Percentiles rank a stretch among this genome's conserved stretches.
These are phyloP conservation scores for Bilobella aurantiaca DNA, from an alignment of 1,140 invertebrate species.

Conservation along the genomic window DNA sequence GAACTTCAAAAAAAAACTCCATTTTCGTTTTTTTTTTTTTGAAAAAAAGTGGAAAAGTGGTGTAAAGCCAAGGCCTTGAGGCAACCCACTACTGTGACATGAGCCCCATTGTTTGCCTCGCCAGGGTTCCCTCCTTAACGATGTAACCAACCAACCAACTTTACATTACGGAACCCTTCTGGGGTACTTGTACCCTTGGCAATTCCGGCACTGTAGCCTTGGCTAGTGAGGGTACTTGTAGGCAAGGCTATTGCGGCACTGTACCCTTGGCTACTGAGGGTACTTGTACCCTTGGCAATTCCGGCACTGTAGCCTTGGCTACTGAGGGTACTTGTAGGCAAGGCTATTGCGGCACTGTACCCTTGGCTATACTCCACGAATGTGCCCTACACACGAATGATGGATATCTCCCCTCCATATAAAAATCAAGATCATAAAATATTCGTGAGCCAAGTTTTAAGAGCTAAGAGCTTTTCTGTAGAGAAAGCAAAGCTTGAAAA, in stretches of 20 bases:
- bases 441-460: neutral
- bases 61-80: neutral
- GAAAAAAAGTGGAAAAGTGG: no score
- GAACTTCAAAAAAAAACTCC: neutral
- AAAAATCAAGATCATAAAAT: neutral
- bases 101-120: neutral
- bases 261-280: neutral
- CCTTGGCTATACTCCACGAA: neutral
- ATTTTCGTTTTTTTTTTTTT: no score
- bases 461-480: neutral
- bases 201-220: no score
- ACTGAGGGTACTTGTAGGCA: neutral
- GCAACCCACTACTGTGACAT: neutral
- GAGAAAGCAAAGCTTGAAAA: neutral
- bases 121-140: neutral
- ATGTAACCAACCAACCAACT: neutral
- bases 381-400: no score
- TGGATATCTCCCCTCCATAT: no score
- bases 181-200: no score
- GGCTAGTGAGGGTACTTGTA: neutral
- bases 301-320: no score
- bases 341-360: neutral
- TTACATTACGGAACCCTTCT: neutral
- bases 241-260: neutral
- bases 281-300: no score